Conservation (phyloP, 2,113 vertebrate species). For the Thymallus thymallus region DNA sequence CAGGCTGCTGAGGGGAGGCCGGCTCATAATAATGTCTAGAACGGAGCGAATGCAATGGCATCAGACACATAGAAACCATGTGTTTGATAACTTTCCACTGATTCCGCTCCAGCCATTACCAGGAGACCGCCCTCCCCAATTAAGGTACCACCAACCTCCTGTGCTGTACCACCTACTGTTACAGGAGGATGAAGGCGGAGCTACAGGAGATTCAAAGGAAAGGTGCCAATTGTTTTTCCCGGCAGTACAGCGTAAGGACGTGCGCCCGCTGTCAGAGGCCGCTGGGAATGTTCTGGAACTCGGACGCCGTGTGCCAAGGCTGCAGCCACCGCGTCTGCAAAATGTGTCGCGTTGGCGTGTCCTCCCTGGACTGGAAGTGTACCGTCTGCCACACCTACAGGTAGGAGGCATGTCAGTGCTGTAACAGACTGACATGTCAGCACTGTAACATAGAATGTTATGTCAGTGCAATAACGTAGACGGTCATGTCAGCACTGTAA, state of each 20-base stretch:
- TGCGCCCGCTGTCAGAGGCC: slow-evolving; percentile 85
- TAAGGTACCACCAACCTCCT: no score
- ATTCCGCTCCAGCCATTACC: no score
- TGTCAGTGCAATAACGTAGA: no score
- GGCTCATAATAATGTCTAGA: no score
- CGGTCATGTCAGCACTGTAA: no score
- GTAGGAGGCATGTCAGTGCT: slow-evolving; percentile 57
- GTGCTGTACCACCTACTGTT: not conserved
- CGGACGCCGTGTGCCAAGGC: slow-evolving; percentile 80
- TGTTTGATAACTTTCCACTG: no score
- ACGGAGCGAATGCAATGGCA: no score
- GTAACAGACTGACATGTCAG: no score
- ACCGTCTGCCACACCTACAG: slow-evolving; percentile 85
- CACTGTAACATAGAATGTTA: no score
- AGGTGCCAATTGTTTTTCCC: slow-evolving; percentile 59
- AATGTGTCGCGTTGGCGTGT: slow-evolving; percentile 74
- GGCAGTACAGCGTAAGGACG: slow-evolving; percentile 66
- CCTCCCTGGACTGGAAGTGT: slow-evolving; percentile 79
- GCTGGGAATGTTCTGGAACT: slow-evolving; percentile 80
- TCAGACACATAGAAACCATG: no score
- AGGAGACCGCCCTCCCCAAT: no score
- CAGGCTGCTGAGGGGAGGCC: no score
- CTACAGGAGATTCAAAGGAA: slow-evolving; percentile 81
- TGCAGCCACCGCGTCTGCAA: slow-evolving; percentile 90
- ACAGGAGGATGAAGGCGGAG: slow-evolving; percentile 82